Evolutionary conservation across 2,113 vertebrate species (phyloP).

Genomic region (Pollimyrus isidori): DNA sequence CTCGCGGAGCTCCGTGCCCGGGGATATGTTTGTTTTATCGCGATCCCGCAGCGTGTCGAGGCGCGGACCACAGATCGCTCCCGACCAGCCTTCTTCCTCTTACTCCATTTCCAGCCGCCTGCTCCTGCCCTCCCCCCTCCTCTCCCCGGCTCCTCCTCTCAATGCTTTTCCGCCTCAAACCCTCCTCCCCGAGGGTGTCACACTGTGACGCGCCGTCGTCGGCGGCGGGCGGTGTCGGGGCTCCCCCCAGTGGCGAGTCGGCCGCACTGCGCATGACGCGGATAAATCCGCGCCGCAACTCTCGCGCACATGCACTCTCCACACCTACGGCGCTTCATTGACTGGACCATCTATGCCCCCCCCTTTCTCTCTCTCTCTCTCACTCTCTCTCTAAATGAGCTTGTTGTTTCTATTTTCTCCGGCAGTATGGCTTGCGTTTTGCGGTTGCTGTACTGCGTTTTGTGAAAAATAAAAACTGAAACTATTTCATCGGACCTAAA

Average conservation of each 20-base stretch:
- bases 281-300: background rate
- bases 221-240: background rate
- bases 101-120: constrained; percentile 28
- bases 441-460: background rate
- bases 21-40: background rate
- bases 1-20: background rate
- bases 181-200: constrained; percentile 28
- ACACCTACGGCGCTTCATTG: constrained; percentile 14
- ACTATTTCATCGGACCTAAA: background rate
- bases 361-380: background rate
- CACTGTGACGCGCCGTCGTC: background rate
- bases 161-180: constrained; percentile 21
- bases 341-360: background rate
- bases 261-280: constrained; percentile 2
- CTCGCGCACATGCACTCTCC: background rate
- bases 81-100: constrained; percentile 17
- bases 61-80: constrained; percentile 12
- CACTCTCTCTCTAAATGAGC: background rate
- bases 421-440: background rate
- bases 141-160: constrained; percentile 23
- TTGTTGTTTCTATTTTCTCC: background rate
- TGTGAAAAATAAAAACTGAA: background rate
- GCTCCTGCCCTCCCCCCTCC: constrained; percentile 7
- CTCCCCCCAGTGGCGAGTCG: background rate
- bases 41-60: constrained; percentile 13